Evolutionary conservation across 1,140 invertebrate species (phyloP).

Genomic region (Trinorchestia longiramus): DNA sequence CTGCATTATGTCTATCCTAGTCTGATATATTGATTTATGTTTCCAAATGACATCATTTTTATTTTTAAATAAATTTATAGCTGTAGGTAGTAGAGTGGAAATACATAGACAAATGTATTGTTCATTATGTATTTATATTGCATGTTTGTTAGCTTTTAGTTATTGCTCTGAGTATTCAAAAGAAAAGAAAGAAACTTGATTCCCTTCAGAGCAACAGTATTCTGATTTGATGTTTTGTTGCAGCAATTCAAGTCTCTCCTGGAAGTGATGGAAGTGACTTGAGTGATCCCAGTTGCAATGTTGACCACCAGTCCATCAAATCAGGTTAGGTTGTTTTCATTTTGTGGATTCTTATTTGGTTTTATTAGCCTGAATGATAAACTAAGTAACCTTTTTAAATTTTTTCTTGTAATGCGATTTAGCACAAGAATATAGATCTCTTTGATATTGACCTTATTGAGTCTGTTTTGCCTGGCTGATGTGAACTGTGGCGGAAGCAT

Average conservation of each 20-base stretch:
- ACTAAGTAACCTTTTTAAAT: neutral
- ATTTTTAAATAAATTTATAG: too few relatives aligned
- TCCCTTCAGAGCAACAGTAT: neutral
- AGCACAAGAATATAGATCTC: too few relatives aligned
- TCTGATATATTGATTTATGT: too few relatives aligned
- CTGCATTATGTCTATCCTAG: too few relatives aligned
- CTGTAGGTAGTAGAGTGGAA: too few relatives aligned
- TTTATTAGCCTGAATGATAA: neutral
- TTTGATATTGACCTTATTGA: too few relatives aligned
- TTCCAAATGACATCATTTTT: too few relatives aligned
- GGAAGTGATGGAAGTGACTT: slow-evolving; percentile 35
- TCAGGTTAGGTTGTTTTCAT: neutral
- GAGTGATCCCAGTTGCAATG: slow-evolving; percentile 20
- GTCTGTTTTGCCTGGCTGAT: neutral
- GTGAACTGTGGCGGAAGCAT: neutral
- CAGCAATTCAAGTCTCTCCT: slow-evolving; percentile 14
- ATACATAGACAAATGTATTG: too few relatives aligned
- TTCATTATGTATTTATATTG: too few relatives aligned
- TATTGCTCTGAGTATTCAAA: too few relatives aligned
- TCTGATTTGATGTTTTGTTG: neutral
- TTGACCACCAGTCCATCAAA: neutral
- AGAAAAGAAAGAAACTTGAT: too few relatives aligned
- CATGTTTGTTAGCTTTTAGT: too few relatives aligned
- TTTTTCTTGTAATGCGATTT: neutral
- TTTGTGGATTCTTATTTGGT: neutral